Evolutionary conservation across 2,888 invertebrate genomes (phyloP), one percentile per base, ranked within the genome.

Genomic region (Tetragnatha montana): DNA sequence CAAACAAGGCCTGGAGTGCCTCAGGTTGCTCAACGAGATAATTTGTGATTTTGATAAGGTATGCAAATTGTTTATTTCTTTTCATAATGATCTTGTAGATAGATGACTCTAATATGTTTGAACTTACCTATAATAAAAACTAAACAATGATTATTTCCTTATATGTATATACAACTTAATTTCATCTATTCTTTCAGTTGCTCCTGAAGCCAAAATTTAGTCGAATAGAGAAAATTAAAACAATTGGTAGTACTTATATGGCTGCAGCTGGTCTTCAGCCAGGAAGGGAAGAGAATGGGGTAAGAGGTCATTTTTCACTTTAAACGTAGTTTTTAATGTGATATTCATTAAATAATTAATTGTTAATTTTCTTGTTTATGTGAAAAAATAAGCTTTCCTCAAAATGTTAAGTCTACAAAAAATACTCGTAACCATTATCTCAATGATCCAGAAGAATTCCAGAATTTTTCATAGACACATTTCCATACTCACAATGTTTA

Each of bases 21-120:
- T 99, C 90, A 94, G 99, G 90, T 94, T 99, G 51, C 95, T 99
- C 49, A 99, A 99, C 93, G 99, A 99, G 94, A 99, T 99, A 92
- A 98, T 99, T 91, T 98, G 98, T 93, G 99, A 99, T 94, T 99
- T 99, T 94, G 99, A 99, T 93, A 98, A 98, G 96, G 98, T 97
- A 93, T 14, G 1, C 19, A 68, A n/a, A 12, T 7, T 17, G 14
- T 60, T 60, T 60, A 60, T 35, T 35, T 35, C 1, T 35, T 35
- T 35, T 35, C 35, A 35, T 35, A 2, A 35, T 35, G 35, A 35
- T n/a, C 2, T 19, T 71, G 6, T 60, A 60, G 12, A 60, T 60
- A 71, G 6, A 71, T n/a, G n/a, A n/a, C n/a, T 71, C 73, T 1
- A 4, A 60, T 60, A 14, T 3, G 6, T 12, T 10, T 14, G 60